phyloP scores from a whole-genome alignment of 2,888 invertebrate species.

The Synanthedon tipuliformis region DNA sequence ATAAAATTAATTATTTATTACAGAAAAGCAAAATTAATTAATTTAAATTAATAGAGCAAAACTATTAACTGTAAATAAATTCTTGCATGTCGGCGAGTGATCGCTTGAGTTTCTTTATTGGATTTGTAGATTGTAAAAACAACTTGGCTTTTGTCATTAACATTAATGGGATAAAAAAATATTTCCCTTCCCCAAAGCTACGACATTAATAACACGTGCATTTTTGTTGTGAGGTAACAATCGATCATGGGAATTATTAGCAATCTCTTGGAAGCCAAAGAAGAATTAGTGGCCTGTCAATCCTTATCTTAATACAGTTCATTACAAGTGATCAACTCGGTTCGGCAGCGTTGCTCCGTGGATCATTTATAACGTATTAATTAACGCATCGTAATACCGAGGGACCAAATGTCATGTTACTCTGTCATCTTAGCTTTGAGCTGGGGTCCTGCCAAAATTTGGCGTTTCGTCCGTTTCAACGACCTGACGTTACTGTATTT shows the following conservation, averaged over 20 bases:
- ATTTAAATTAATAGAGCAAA: too few relatives aligned
- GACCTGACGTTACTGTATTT: constrained; percentile 9
- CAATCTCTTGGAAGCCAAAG: constrained; percentile 13
- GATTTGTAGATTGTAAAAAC: too few relatives aligned
- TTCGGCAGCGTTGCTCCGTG: constrained; percentile 16
- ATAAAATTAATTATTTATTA: too few relatives aligned
- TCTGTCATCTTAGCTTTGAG: constrained; percentile 3
- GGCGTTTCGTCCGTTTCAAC: constrained; percentile 12
- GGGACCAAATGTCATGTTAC: constrained; percentile 21
- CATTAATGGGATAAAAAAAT: too few relatives aligned
- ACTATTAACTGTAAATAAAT: too few relatives aligned
- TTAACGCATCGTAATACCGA: constrained; percentile 25
- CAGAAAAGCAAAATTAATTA: too few relatives aligned
- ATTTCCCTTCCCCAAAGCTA: too few relatives aligned
- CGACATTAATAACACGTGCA: neutral
- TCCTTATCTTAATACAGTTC: constrained; percentile 27
- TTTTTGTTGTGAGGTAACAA: constrained; percentile 5
- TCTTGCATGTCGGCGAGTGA: too few relatives aligned
- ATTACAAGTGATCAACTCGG: constrained; percentile 19
- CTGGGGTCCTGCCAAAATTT: constrained; percentile 20
- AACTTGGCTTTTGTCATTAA: too few relatives aligned
- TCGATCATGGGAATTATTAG: constrained; percentile 12
- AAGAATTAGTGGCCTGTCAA: constrained; percentile 24
- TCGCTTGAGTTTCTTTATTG: too few relatives aligned
- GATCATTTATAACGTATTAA: constrained; percentile 30